These are phyloP conservation scores for Taxidea taxus DNA, from an alignment of 2,113 vertebrate species.

Conservation along the genomic window DNA sequence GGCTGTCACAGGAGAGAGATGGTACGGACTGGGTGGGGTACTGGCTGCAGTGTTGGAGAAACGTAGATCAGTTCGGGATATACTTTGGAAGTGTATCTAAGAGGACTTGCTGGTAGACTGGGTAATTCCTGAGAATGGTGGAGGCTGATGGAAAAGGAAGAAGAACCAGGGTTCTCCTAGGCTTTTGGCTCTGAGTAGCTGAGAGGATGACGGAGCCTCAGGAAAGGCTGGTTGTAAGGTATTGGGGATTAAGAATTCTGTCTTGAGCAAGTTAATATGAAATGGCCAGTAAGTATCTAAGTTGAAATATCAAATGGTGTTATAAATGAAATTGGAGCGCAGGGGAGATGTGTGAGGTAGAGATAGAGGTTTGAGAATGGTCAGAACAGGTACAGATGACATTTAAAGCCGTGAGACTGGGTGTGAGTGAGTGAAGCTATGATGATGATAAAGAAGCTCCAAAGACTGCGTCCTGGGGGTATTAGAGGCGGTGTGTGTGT, in stretches of 20 bases:
- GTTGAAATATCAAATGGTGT: not conserved
- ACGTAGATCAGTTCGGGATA: not conserved
- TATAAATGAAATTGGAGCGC: not conserved
- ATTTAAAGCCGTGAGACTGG: not conserved
- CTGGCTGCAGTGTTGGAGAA: not conserved
- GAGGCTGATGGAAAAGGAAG: not conserved
- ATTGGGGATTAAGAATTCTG: not conserved
- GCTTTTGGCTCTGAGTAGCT: not conserved
- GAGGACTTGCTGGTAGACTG: not conserved
- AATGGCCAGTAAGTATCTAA: not conserved
- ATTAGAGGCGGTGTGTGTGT: not conserved
- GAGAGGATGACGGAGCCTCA: not conserved
- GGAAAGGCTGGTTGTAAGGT: not conserved
- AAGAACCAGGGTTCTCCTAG: not conserved
- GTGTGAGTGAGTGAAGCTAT: not conserved
- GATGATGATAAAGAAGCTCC: not conserved
- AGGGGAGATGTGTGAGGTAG: not conserved
- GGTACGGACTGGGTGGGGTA: not conserved
- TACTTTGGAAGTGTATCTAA: not conserved
- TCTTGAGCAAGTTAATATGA: not conserved
- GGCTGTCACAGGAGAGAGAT: not conserved
- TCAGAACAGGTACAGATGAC: not conserved
- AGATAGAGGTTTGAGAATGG: not conserved
- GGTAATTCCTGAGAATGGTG: not conserved
- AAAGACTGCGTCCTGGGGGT: not conserved